Evolutionary conservation across 2,113 vertebrate genomes (phyloP).

Genomic region (Gnathonemus longibarbis): DNA sequence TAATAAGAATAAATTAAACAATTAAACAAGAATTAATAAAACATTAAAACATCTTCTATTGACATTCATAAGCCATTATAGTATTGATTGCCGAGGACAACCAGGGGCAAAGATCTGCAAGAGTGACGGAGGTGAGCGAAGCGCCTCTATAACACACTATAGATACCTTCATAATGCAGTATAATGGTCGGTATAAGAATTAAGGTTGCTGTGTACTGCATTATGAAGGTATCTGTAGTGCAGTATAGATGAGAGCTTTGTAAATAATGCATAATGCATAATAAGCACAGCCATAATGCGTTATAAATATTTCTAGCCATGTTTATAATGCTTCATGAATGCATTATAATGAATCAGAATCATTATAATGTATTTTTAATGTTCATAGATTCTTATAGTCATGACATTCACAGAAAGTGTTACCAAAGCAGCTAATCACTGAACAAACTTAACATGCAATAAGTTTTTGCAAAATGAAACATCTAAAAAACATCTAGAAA

Average conservation of each 20-base stretch:
- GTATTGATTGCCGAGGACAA: no score
- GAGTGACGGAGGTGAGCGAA: no score
- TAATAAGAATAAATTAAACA: no score
- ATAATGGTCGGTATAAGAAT: no score
- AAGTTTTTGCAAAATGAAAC: not conserved
- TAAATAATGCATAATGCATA: not conserved
- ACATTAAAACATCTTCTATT: no score
- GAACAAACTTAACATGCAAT: not conserved
- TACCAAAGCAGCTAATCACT: not conserved
- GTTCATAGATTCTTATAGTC: not conserved
- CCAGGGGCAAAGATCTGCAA: no score
- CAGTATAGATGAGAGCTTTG: not conserved
- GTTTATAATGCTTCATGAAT: not conserved
- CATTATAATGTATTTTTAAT: not conserved
- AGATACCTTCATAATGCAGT: no score
- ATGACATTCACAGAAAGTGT: not conserved
- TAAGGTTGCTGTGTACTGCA: not conserved
- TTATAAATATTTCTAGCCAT: not conserved
- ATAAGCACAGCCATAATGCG: not conserved
- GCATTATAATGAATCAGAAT: not conserved
- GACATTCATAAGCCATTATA: no score
- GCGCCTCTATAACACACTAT: no score
- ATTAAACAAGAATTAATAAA: no score
- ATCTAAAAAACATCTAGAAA: not conserved
- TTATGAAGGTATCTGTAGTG: not conserved